Percentiles rank a stretch among this genome's conserved stretches.
Evolutionary conservation across 2,888 invertebrate genomes (phyloP).

Genomic region (Sphecodes monilicornis): DNA sequence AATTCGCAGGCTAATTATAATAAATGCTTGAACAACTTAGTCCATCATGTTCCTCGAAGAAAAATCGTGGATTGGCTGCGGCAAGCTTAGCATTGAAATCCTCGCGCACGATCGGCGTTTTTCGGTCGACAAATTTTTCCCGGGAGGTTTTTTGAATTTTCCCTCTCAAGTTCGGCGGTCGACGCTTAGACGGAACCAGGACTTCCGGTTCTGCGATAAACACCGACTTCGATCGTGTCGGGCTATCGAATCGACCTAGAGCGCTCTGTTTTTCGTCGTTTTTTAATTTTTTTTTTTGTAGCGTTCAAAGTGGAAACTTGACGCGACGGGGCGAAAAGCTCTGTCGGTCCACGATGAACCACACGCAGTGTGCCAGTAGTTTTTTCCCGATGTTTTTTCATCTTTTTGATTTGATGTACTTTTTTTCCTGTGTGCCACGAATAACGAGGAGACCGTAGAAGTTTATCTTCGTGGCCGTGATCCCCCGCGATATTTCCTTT

Average conservation of each 20-base stretch:
- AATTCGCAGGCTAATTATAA: too few relatives aligned
- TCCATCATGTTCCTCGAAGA: too few relatives aligned
- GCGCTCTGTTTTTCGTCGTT: not conserved
- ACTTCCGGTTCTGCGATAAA: not conserved
- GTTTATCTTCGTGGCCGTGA: constrained; percentile 39
- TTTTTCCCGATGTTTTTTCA: not conserved
- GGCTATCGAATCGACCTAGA: constrained; percentile 39
- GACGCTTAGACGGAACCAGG: not conserved
- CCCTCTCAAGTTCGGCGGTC: not conserved
- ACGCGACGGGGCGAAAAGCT: constrained; percentile 27
- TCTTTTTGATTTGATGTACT: not conserved
- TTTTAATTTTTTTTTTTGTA: constrained; percentile 1
- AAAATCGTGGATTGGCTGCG: not conserved
- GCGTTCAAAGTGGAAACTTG: constrained; percentile 23
- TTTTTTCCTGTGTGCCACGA: not conserved
- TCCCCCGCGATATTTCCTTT: constrained; percentile 22
- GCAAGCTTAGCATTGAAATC: not conserved
- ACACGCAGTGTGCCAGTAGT: constrained; percentile 31
- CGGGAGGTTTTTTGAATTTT: constrained; percentile 13
- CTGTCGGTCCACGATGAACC: constrained; percentile 34
- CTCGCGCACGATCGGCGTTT: not conserved
- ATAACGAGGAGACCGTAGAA: constrained; percentile 48
- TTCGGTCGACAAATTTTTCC: not conserved
- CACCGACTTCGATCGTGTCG: constrained; percentile 25
- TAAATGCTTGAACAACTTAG: too few relatives aligned